Percentiles rank a stretch among this genome's conserved stretches.
Evolutionary conservation across 2,888 invertebrate species (phyloP).

Genomic region (Trilocha varians): DNA sequence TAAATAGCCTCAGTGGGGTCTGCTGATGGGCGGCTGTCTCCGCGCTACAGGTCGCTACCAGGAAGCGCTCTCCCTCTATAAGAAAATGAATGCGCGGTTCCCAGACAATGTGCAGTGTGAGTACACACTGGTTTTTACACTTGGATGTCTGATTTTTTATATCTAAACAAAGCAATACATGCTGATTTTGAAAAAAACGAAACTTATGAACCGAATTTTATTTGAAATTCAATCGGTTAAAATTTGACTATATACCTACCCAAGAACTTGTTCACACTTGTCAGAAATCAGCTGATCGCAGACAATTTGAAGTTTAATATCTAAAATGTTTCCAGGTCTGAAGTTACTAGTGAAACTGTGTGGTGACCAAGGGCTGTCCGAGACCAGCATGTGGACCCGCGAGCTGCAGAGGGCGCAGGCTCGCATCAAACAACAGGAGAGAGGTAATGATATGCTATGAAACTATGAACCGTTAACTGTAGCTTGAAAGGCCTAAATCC

Average conservation of each 20-base stretch:
- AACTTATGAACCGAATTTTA: too few species aligned
- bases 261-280: too few species aligned
- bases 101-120: slow-evolving; percentile 95
- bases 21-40: slow-evolving; percentile 86
- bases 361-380: slow-evolving; percentile 91
- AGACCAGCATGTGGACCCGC: slow-evolving; percentile 87
- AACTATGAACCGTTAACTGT: too few species aligned
- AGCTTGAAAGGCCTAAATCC: too few species aligned
- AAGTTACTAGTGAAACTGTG: slow-evolving; percentile 91
- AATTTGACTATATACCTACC: too few species aligned
- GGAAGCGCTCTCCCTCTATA: slow-evolving; percentile 86
- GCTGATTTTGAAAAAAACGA: too few species aligned
- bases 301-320: too few species aligned
- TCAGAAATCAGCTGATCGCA: too few species aligned
- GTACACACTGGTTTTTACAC: too few species aligned
- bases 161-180: too few species aligned
- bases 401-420: slow-evolving; percentile 84
- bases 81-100: slow-evolving; percentile 88
- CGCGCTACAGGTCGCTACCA: slow-evolving; percentile 87
- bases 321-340: slow-evolving; percentile 67
- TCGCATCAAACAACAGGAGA: slow-evolving; percentile 59
- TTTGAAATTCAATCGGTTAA: too few species aligned
- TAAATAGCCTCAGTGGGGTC: slow-evolving; percentile 82
- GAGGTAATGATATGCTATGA: slow-evolving; percentile 26
- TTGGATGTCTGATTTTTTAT: too few species aligned